phyloP scores from a whole-genome alignment of 2,113 vertebrate species.

The Poecile atricapillus region DNA sequence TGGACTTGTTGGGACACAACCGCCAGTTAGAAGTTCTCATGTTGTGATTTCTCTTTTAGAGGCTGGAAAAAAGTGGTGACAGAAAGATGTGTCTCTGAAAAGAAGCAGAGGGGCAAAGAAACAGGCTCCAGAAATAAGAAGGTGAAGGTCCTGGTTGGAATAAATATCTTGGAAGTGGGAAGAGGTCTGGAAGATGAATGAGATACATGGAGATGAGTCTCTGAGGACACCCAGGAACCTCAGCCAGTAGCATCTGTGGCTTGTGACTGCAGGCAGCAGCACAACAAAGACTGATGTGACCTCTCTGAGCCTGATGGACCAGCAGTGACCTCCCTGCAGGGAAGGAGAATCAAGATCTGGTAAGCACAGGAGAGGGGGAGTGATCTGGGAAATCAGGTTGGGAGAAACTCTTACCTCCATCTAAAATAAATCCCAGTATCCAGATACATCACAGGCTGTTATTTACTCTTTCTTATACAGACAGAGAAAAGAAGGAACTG shows the following conservation, averaged over 20 bases:
- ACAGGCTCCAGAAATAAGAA: not conserved
- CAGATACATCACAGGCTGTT: not conserved
- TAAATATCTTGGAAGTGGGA: not conserved
- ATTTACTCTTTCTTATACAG: not conserved
- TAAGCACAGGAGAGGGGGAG: not conserved
- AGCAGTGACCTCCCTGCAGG: not conserved
- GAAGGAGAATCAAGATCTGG: not conserved
- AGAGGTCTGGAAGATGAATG: not conserved
- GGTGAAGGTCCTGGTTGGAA: not conserved
- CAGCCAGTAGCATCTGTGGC: fast-evolving
- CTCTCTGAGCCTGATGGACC: not conserved
- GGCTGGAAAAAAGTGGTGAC: not conserved
- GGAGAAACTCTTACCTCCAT: not conserved
- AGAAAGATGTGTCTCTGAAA: not conserved
- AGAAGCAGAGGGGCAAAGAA: fast-evolving
- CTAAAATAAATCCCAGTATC: not conserved
- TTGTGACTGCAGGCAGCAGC: not conserved
- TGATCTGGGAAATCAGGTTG: not conserved
- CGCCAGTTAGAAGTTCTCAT: not conserved
- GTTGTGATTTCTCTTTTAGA: not conserved
- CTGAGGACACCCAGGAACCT: not conserved
- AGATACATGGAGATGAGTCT: not conserved
- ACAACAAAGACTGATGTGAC: not conserved
- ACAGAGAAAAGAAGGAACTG: not conserved
- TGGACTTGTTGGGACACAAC: not conserved